Conservation (phyloP, 2,888 invertebrate species). For the Platynereis dumerilii region DNA sequence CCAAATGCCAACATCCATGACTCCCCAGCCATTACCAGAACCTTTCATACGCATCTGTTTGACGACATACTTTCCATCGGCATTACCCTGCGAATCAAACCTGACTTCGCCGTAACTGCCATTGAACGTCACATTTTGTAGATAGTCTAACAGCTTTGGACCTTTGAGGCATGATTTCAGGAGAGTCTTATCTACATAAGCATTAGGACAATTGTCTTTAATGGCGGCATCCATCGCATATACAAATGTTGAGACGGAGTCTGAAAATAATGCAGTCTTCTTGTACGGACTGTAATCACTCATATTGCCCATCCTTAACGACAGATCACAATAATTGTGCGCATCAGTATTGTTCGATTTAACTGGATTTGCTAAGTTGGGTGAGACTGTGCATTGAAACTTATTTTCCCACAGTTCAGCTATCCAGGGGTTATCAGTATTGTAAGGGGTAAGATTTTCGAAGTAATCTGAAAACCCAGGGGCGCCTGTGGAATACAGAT, state of each 20-base stretch:
- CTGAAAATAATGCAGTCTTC: constrained; percentile 35
- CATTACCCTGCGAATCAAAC: constrained; percentile 36
- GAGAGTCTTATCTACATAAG: constrained; percentile 2
- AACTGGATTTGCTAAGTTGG: no score
- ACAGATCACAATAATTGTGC: neutral
- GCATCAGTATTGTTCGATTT: neutral
- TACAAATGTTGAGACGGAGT: constrained; percentile 38
- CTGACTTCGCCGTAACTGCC: constrained; percentile 31
- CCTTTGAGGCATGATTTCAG: constrained; percentile 26
- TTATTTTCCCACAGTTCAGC: constrained; percentile 29
- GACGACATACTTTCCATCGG: constrained; percentile 30
- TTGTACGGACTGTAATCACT: constrained; percentile 30
- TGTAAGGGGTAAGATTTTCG: constrained; percentile 13
- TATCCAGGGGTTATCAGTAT: constrained; percentile 39
- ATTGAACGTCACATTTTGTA: constrained; percentile 28
- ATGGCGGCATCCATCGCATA: constrained; percentile 30
- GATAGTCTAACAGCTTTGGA: constrained; percentile 11
- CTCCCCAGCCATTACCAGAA: neutral
- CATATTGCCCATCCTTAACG: constrained; percentile 11
- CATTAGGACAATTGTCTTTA: constrained; percentile 24
- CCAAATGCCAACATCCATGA: constrained; percentile 31
- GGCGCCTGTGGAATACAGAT: constrained; percentile 19
- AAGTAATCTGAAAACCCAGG: constrained; percentile 23
- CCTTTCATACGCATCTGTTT: constrained; percentile 20
- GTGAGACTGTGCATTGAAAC: constrained; percentile 22